Conservation (phyloP, 2,797 vertebrate species). For the Distichodus sexfasciatus region DNA sequence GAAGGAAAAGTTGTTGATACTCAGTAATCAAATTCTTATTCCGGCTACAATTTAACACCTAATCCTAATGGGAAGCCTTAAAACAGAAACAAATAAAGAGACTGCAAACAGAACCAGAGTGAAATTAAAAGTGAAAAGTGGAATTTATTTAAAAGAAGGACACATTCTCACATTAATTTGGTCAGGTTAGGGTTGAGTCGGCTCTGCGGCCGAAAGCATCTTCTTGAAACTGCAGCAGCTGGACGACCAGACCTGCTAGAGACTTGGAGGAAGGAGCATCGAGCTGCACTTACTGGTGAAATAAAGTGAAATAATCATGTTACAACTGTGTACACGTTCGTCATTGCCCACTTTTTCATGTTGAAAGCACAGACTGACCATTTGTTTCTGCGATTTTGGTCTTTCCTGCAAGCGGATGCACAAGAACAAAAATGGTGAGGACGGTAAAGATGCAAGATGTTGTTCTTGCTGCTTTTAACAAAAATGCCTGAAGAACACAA, state of each 20-base stretch:
- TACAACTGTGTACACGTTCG: too few species aligned
- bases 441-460: too few species aligned
- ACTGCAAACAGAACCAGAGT: neutral
- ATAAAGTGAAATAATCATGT: neutral
- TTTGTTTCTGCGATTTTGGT: too few species aligned
- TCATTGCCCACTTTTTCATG: too few species aligned
- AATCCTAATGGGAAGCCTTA: neutral
- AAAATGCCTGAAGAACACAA: too few species aligned
- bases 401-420: too few species aligned
- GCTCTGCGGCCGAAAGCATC: slow-evolving; percentile 90
- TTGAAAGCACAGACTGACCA: too few species aligned
- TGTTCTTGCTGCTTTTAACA: too few species aligned
- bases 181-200: slow-evolving; percentile 85
- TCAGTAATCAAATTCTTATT: too few species aligned
- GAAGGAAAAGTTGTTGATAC: slow-evolving; percentile 7
- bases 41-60: neutral
- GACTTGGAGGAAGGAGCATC: slow-evolving; percentile 93
- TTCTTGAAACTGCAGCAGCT: slow-evolving; percentile 97
- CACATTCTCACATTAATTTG: slow-evolving; percentile 87
- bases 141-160: slow-evolving; percentile 16
- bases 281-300: slow-evolving; percentile 82
- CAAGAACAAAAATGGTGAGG: too few species aligned
- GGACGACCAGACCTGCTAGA: slow-evolving; percentile 84
- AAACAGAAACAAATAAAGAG: neutral
- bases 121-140: neutral